Base-by-base conservation (phyloP, 2,888 invertebrate genomes). In the Mesochorus sp. region DNA sequence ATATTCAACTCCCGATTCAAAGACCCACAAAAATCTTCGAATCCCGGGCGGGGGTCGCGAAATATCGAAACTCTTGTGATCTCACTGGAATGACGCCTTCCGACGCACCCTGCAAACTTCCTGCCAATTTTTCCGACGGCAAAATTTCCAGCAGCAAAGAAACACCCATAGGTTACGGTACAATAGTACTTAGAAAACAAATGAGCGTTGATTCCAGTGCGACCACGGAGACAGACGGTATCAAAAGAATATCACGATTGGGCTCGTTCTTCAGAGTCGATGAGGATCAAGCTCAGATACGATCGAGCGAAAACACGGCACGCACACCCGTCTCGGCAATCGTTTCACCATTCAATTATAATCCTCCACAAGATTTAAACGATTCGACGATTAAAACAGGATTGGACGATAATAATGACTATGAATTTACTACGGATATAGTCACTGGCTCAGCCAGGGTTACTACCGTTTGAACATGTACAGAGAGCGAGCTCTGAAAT, bases 201-300 rank as follows among this genome's bases (percentile, higher is more conserved):
- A 83, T 84, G 8, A 84, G 78, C 26, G 76, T 77, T 10, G 80
- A 76, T 8, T 73, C 79, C 2, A 57, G 70, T 14, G 34, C 70
- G n/a, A 67, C 34, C 37, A 76, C 66, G 6, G 90, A 89, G n/a
- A 84, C 83, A 17, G 89, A 90, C 61, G 82, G 87, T 3, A 85
- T 90, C 6, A 92, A 92, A 81, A 87, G 92, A 55, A 84, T 92
- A 74, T 92, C 92, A 4, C 90, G 92, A 21, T 88, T 92, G 64
- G 92, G 92, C n/a, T 92, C 93, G 4, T 93, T 92, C 80, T 91
- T 92, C 55, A 86, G 91, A 24, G 91, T 92, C 57, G 92, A 92
- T 59, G 67, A 80, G 21, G 82, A 84, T 2, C 3, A 31, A 21
- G 74, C 80, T 34, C 83, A 80, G 44, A 55, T 66, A 0, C 72